A percentile compares a stretch with the other conserved stretches of the same genome.
phyloP scores from a whole-genome alignment of 2,888 invertebrate genomes.

The Epinotia ramella region DNA sequence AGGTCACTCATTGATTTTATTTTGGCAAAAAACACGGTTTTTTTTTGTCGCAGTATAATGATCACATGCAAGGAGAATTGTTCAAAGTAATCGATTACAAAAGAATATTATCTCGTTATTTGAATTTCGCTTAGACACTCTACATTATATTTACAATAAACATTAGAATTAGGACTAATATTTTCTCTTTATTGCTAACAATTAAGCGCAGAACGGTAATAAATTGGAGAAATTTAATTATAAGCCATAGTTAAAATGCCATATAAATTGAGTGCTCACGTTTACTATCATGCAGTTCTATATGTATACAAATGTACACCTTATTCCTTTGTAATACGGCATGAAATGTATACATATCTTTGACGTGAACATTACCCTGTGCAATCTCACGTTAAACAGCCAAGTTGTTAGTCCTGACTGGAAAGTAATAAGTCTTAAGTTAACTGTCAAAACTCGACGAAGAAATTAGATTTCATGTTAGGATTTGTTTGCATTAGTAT shows the following conservation, averaged over 20 bases:
- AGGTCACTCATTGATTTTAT: too few relatives aligned
- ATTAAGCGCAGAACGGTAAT: background rate
- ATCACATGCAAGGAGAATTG: too few relatives aligned
- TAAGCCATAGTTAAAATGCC: constrained; percentile 7
- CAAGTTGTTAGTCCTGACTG: constrained; percentile 4
- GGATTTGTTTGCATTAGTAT: constrained; percentile 26
- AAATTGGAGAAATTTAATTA: constrained; percentile 20
- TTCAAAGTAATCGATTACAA: too few relatives aligned
- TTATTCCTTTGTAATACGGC: background rate
- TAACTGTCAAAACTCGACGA: constrained; percentile 34
- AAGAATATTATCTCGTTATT: too few relatives aligned
- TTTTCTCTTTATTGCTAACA: background rate
- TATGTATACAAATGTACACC: background rate
- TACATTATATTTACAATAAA: background rate
- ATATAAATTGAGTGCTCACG: constrained; percentile 11
- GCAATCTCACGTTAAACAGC: constrained; percentile 1
- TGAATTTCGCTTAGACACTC: background rate
- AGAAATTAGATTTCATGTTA: constrained; percentile 26
- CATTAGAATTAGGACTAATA: background rate
- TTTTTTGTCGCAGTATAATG: too few relatives aligned
- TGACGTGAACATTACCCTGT: background rate
- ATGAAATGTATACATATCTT: background rate
- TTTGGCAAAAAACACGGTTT: too few relatives aligned
- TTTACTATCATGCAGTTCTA: background rate
- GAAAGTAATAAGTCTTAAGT: constrained; percentile 23